These are phyloP conservation scores for Nothocercus julius DNA, from an alignment of 2,113 vertebrate species.

Conservation along the genomic window DNA sequence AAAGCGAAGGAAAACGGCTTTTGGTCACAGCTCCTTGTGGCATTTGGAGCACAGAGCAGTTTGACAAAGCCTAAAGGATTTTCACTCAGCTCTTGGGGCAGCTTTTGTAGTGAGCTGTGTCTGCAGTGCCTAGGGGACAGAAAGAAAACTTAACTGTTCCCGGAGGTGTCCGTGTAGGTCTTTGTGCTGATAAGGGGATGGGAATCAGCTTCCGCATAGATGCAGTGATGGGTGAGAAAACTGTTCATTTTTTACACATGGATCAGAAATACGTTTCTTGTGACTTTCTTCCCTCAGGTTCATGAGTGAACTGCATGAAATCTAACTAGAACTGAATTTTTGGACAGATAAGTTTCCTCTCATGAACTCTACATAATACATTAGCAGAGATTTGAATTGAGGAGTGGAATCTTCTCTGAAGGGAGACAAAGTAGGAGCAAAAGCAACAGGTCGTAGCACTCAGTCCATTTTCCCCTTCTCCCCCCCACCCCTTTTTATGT, in stretches of 20 bases:
- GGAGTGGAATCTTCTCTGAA: not conserved
- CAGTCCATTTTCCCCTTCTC: not conserved
- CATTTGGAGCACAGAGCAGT: not conserved
- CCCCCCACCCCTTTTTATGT: not conserved
- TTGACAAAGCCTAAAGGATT: not conserved
- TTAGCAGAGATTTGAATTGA: not conserved
- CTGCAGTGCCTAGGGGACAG: not conserved
- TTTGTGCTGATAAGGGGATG: not conserved
- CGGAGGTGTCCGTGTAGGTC: not conserved
- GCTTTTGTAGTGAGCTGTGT: not conserved
- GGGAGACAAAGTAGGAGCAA: not conserved
- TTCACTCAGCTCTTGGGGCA: not conserved
- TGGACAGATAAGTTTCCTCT: not conserved
- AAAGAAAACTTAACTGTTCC: not conserved
- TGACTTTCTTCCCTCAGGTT: not conserved
- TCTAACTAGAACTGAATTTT: not conserved
- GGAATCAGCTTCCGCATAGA: not conserved
- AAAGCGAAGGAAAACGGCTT: not conserved
- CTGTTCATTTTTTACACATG: not conserved
- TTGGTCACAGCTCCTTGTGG: not conserved
- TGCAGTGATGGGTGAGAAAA: not conserved
- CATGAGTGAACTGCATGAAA: not conserved
- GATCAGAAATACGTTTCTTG: not conserved
- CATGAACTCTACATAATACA: not conserved
- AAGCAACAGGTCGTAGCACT: not conserved